These are phyloP conservation scores for Agonopterix alstromeriana DNA, from an alignment of 2,888 invertebrate genomes.

Conservation along the genomic window DNA sequence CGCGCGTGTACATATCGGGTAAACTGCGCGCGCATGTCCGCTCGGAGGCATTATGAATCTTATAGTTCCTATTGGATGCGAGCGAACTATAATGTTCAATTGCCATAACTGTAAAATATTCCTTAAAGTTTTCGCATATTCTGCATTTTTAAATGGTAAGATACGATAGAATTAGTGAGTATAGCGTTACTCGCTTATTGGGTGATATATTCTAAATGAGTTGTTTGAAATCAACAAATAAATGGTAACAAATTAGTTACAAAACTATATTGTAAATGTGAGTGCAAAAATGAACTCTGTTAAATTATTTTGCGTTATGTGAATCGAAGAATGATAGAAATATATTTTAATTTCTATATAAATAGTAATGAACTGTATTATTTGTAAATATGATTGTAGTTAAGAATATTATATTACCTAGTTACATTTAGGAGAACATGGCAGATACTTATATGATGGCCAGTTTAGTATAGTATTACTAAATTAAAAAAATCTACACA, in stretches of 20 bases:
- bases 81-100: conserved; percentile 76
- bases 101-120: conserved; percentile 73
- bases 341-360: conserved; percentile 75
- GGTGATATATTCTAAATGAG: conserved; percentile 75
- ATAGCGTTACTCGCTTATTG: conserved; percentile 71
- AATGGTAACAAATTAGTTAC: conserved; percentile 65
- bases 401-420: conserved; percentile 79
- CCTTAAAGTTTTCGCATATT: conserved; percentile 74
- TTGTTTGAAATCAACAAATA: conserved; percentile 65
- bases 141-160: conserved; percentile 75
- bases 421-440: conserved; percentile 78
- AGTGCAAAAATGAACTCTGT: conserved; percentile 76
- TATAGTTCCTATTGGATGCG: conserved; percentile 76
- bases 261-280: conserved; percentile 73
- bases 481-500: conserved; percentile 75
- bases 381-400: conserved; percentile 78
- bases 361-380: conserved; percentile 77
- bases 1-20: conserved; percentile 49
- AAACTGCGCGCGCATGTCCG: conserved; percentile 24
- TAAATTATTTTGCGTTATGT: conserved; percentile 79
- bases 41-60: conserved; percentile 72
- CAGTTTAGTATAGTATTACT: conserved; percentile 84
- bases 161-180: conserved; percentile 68
- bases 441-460: conserved; percentile 83
- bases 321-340: conserved; percentile 76